These are phyloP conservation scores for Caenorhabditis sulstoni DNA, from an alignment of 2,888 invertebrate genomes.

Conservation along the genomic window DNA sequence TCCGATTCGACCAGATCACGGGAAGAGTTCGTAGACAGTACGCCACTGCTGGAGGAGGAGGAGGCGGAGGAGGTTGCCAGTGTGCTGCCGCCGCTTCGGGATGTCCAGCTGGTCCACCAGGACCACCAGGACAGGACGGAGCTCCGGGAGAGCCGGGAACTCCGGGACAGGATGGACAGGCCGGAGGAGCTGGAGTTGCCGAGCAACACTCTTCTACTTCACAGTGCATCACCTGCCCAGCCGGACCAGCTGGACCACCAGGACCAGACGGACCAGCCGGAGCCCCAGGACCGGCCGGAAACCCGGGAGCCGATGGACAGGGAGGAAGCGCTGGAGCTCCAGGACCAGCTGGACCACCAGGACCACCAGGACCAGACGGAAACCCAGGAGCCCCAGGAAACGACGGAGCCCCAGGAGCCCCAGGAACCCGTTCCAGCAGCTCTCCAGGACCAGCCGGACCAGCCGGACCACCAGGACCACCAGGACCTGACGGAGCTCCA, in stretches of 20 bases:
- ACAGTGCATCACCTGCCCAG: conserved; percentile 66
- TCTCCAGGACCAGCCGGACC: conserved; percentile 65
- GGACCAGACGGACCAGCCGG: conserved; percentile 62
- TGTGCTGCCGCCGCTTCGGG: conserved; percentile 63
- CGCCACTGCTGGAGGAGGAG: conserved; percentile 51
- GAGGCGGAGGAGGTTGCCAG: conserved; percentile 59
- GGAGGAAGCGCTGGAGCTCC: conserved; percentile 51
- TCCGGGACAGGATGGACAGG: conserved; percentile 48
- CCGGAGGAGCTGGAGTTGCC: conserved; percentile 52
- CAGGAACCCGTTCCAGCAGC: conserved; percentile 61
- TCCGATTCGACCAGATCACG: conserved; percentile 58
- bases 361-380: conserved; percentile 59
- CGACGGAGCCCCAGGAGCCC: conserved; percentile 61
- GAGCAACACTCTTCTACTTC: conserved; percentile 33
- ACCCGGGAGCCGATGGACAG: conserved; percentile 57
- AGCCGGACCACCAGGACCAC: conserved; percentile 65
- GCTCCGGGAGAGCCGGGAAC: conserved; percentile 57
- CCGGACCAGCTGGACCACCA: conserved; percentile 65
- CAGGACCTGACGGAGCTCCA: conserved; percentile 63
- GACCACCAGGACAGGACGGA: conserved; percentile 62
- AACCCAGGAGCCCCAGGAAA: conserved; percentile 59
- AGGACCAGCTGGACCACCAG: conserved; percentile 62
- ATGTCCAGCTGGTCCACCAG: conserved; percentile 67
- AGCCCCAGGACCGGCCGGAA: conserved; percentile 63
- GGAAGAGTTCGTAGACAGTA: conserved; percentile 59